These are phyloP conservation scores for Vidua chalybeata DNA, from an alignment of 2,113 vertebrate genomes.

Conservation along the genomic window DNA sequence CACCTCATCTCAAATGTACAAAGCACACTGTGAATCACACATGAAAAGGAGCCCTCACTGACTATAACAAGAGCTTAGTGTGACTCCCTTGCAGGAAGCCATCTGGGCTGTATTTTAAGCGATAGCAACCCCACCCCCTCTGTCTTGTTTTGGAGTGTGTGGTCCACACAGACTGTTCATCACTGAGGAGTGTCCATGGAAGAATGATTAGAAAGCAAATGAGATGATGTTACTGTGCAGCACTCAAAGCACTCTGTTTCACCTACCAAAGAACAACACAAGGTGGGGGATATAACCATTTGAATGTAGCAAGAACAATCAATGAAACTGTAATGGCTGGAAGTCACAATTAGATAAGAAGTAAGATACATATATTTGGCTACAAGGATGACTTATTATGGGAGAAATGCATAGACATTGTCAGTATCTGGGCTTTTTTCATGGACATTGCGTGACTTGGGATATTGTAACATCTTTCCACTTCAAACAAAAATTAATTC, in stretches of 20 bases:
- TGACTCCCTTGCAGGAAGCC: background rate
- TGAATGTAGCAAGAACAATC: background rate
- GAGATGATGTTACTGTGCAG: background rate
- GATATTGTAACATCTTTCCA: background rate
- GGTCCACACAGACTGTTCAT: background rate
- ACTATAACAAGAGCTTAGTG: background rate
- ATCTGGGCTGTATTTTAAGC: background rate
- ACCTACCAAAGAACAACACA: background rate
- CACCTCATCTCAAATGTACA: background rate
- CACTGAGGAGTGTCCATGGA: background rate
- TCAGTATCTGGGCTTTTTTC: background rate
- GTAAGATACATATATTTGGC: background rate
- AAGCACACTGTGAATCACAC: constrained; percentile 1
- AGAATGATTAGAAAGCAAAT: background rate
- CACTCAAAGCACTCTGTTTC: background rate
- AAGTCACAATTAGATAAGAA: background rate
- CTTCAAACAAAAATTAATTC: background rate
- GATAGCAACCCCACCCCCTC: background rate
- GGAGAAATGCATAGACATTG: background rate
- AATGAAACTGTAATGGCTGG: background rate
- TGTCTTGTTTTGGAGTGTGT: background rate
- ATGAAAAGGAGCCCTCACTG: background rate
- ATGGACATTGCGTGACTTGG: fast-evolving
- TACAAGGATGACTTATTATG: background rate
- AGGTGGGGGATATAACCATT: background rate